Evolutionary conservation across 2,888 invertebrate species (phyloP), one percentile per base, ranked within the genome.

Genomic region (Lasioglossum marginatum): DNA sequence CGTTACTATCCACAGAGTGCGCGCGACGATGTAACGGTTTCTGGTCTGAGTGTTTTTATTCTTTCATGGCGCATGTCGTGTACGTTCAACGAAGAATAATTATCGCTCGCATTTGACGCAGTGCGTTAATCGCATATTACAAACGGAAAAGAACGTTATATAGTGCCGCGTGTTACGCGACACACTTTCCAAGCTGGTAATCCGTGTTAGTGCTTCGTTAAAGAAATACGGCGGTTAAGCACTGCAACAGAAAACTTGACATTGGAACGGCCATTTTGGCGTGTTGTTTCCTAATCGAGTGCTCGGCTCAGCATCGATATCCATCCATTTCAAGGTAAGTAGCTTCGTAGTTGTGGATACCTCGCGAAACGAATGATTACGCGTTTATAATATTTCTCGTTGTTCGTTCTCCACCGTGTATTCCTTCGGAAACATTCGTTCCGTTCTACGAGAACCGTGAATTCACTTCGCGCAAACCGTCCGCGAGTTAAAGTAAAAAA

Each of bases 221-320:
- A 72, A 73, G 84, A 87, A 90, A 88, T 87, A 87, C 84, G 88
- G 86, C 84, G 68, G 79, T 79, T 81, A 88, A 89, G 89, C 88
- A 89, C 91, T 91, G 90, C 89, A 79, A 87, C 43, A 88, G 89
- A 88, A 92, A 92, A 92, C 93, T 93, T 93, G 93, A 94, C 94
- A 93, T 93, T 93, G 93, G 92, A 88, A 97, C 97, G 89, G 97
- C 97, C 92, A 94, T 94, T 94, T 94, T 94, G 94, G 93, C 94
- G 92, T 94, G 93, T 93, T 93, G 93, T 94, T 94, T 93, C 92
- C 91, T 91, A 91, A 93, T 93, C 92, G 92, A 93, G 93, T 93
- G 93, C 92, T 93, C 88, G 86, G 92, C 89, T 91, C 92, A 91
- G 92, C 93, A 94, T 94, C 94, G 93, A 93, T 91, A 92, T 92